Evolutionary conservation across 2,113 vertebrate species (phyloP).

Genomic region (Chlamydotis undulata): DNA sequence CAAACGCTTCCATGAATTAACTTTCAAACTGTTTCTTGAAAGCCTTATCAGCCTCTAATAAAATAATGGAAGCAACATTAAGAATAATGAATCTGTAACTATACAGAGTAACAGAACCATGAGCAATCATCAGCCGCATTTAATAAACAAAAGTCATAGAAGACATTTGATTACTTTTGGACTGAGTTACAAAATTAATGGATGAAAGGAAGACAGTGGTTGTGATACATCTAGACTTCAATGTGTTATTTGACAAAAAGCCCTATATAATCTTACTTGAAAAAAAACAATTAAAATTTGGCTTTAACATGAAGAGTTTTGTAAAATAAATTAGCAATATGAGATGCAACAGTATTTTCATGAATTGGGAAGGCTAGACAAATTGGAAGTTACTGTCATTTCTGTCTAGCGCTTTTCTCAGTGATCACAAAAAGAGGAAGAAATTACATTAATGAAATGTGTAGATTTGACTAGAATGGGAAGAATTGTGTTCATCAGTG

Average conservation of each 20-base stretch:
- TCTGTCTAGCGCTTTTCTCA: not conserved
- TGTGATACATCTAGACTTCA: conserved; percentile 62
- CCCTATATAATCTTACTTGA: conserved; percentile 54
- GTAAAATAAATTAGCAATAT: conserved; percentile 10
- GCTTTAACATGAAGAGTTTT: conserved; percentile 5
- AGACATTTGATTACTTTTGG: conserved; percentile 62
- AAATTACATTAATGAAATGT: conserved; percentile 45
- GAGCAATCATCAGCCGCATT: conserved; percentile 12
- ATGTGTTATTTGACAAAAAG: conserved; percentile 29
- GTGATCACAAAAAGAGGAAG: not conserved
- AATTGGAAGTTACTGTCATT: conserved; percentile 30
- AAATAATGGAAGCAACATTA: conserved; percentile 60
- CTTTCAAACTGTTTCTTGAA: conserved; percentile 8
- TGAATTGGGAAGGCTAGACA: conserved; percentile 10
- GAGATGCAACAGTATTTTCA: conserved; percentile 21
- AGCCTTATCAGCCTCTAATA: conserved; percentile 27
- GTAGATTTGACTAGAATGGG: conserved; percentile 27
- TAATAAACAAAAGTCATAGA: conserved; percentile 58
- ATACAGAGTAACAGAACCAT: conserved; percentile 4
- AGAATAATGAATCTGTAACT: conserved; percentile 17
- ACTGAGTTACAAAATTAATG: conserved; percentile 46
- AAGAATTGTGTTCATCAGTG: conserved; percentile 7
- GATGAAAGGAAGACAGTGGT: conserved; percentile 33
- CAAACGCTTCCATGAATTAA: conserved; percentile 8
- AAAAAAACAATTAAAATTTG: conserved; percentile 68